Percentiles rank a stretch among this genome's conserved stretches.
Evolutionary conservation across 2,113 vertebrate genomes (phyloP).

Genomic region (Pituophis catenifer): DNA sequence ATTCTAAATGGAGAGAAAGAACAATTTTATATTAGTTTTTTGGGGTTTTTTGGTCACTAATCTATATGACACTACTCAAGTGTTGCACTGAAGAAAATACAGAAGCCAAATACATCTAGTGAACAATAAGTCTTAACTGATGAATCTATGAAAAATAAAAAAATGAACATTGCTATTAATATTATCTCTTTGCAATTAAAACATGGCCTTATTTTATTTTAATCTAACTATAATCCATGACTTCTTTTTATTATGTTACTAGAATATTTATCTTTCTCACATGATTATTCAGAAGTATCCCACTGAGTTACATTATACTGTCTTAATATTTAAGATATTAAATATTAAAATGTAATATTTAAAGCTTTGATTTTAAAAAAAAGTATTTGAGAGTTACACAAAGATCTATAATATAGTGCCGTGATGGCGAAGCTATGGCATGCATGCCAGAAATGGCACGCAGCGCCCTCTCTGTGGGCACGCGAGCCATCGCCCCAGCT

Average conservation of each 20-base stretch:
- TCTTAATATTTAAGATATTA: neutral
- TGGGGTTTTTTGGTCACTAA: neutral
- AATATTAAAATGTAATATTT: neutral
- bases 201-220: neutral
- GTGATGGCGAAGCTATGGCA: too few species aligned
- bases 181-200: neutral
- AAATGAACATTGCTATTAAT: neutral
- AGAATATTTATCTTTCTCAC: neutral
- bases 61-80: neutral
- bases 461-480: too few species aligned
- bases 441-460: too few species aligned
- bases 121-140: neutral
- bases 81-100: neutral
- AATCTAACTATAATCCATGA: neutral
- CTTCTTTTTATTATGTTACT: neutral
- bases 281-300: neutral
- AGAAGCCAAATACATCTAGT: neutral
- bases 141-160: neutral
- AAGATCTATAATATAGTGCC: neutral
- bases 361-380: neutral
- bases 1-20: constrained; percentile 73
- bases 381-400: neutral
- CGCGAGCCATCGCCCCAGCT: too few species aligned
- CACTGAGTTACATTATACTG: neutral
- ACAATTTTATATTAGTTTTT: neutral